phyloP scores from a whole-genome alignment of 2,888 invertebrate species.

The Phalangium opilio region DNA sequence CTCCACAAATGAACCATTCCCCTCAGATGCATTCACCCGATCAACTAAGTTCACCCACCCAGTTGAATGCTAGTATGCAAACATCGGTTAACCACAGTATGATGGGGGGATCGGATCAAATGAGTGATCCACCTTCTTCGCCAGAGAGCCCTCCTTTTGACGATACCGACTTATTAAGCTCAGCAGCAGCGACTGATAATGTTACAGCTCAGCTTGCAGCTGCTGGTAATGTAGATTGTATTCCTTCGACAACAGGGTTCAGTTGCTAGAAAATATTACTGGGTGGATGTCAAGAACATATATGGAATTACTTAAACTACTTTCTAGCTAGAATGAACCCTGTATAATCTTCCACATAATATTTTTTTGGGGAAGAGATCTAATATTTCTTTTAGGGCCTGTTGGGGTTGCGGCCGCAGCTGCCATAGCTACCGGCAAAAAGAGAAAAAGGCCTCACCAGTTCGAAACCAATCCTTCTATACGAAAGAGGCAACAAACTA shows the following conservation, averaged over 20 bases:
- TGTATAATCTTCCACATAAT: no score
- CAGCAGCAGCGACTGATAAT: slow-evolving; percentile 68
- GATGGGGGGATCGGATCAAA: slow-evolving; percentile 22
- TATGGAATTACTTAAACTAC: no score
- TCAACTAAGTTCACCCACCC: no score
- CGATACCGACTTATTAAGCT: slow-evolving; percentile 63
- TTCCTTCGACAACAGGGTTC: no score
- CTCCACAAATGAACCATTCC: no score
- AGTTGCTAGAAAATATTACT: no score
- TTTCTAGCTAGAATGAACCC: no score
- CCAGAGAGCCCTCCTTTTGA: slow-evolving; percentile 39
- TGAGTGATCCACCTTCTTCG: slow-evolving; percentile 32
- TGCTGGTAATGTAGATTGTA: slow-evolving; percentile 50
- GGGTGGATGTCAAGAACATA: no score
- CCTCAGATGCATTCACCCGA: no score
- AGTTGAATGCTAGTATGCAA: no score
- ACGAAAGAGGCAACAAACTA: slow-evolving; percentile 84
- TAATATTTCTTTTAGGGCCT: slow-evolving; percentile 45
- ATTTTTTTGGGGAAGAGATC: no score
- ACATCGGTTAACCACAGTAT: slow-evolving; percentile 17
- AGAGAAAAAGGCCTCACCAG: slow-evolving; percentile 82
- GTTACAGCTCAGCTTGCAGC: slow-evolving; percentile 91
- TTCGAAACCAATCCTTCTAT: slow-evolving; percentile 96
- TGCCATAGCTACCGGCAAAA: slow-evolving; percentile 88
- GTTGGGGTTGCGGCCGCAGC: slow-evolving; percentile 94